Evolutionary conservation across 2,888 invertebrate species (phyloP), one percentile per base, ranked within the genome.

Genomic region (Yponomeuta plumbellus): DNA sequence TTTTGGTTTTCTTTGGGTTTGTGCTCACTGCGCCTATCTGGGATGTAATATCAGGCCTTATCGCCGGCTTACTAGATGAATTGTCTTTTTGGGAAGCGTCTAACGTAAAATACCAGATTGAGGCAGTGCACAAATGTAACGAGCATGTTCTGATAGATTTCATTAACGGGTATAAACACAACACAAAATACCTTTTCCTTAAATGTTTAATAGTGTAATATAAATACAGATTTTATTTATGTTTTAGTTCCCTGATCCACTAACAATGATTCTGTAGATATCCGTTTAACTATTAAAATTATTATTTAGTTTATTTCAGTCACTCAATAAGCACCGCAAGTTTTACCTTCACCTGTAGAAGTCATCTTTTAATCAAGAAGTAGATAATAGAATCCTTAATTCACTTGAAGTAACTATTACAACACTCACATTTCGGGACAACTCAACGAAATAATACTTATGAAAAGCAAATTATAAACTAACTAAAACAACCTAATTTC

Each of bases 221-320:
- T 59, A 59, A 22, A 23, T 59, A 59, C 59, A 59, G 22, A 21
- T 52, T 52, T 52, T 52, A 52, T 13, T 52, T 52, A 52, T 4
- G 3, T 17, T 52, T 52, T 52, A 52, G 44, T 52, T 61, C 17
- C 84, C 84, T 85, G 80, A 87, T 86, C 80, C 77, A 90, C 90
- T 89, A 89, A 90, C 90, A 84, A 39, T 21, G 23, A 72, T 75
- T 78, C 73, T 85, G 86, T 88, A 88, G 87, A 86, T 84, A 85
- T 73, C 72, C 73, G 76, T 74, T 23, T 26, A 65, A 8, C 20
- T 11, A 34, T 64, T 57, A 21, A 56, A 39, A 56, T 56, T 57
- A 0, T 23, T 56, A 8, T 65, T 61, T 34, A 17, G 61, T 61
- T 34, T 59, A 22, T 75, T 79, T 74, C 73, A 75, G 74, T 80